phyloP scores from a whole-genome alignment of 2,113 vertebrate species.

The Willisornis vidua region DNA sequence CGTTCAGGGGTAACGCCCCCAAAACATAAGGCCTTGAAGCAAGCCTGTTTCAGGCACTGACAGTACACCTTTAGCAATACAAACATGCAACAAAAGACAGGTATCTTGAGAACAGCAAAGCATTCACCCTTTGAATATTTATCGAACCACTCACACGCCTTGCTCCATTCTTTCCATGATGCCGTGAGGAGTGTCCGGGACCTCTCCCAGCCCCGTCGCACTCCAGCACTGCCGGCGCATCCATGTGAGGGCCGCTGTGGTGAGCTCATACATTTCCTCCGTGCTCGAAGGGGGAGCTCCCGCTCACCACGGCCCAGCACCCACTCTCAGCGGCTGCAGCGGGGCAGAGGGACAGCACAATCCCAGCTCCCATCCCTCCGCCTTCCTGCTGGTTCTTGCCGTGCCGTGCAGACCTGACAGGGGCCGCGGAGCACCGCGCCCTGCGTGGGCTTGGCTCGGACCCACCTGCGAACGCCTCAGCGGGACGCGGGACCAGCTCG shows the following conservation, averaged over 20 bases:
- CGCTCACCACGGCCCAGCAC: background rate
- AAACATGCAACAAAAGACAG: background rate
- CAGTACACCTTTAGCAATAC: background rate
- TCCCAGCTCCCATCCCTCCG: no score
- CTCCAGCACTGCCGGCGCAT: background rate
- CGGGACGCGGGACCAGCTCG: no score
- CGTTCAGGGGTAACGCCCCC: background rate
- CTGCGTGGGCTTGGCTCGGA: background rate
- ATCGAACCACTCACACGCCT: rapidly evolving
- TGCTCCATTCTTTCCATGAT: rapidly evolving
- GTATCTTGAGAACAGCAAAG: background rate
- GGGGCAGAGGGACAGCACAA: no score
- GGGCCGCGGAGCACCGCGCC: no score
- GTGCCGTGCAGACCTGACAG: no score
- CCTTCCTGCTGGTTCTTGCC: no score
- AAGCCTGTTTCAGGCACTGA: background rate
- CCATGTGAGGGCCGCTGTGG: rapidly evolving
- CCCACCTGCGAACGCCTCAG: background rate
- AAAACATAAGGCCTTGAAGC: background rate
- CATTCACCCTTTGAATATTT: rapidly evolving
- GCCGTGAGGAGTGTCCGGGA: rapidly evolving
- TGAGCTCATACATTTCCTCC: rapidly evolving
- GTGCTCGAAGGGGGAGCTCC: background rate
- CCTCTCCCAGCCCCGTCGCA: rapidly evolving
- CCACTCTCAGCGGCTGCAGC: no score